Percentiles rank a stretch among this genome's conserved stretches.
Conservation (phyloP, 92 coral and sea anemone genomes). For the Zoanthus sociatus region DNA sequence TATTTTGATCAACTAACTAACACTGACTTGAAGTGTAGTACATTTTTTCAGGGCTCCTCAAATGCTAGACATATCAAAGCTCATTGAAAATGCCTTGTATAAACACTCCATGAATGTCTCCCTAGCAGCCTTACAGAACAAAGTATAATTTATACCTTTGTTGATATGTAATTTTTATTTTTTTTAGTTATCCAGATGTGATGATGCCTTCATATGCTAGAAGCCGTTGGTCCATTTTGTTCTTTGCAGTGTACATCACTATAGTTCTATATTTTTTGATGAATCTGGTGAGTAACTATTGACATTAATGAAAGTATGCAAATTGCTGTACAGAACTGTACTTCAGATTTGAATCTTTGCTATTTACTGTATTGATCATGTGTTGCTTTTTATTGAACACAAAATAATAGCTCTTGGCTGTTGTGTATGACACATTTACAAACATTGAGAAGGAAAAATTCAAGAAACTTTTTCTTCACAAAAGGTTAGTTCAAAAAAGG, state of each 20-base stretch:
- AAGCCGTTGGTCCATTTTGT: constrained; percentile 84
- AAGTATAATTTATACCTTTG: neutral
- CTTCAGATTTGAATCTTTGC: no score
- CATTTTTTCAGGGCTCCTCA: no score
- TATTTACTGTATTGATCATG: neutral
- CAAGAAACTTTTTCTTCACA: constrained; percentile 90
- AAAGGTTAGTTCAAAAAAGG: constrained; percentile 58
- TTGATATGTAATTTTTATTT: neutral
- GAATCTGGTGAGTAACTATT: constrained; percentile 84
- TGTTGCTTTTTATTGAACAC: neutral
- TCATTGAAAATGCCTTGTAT: no score
- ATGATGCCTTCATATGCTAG: constrained; percentile 97
- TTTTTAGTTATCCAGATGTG: constrained; percentile 93
- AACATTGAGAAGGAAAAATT: constrained; percentile 88
- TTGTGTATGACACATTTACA: constrained; percentile 93
- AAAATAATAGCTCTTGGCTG: constrained; percentile 84
- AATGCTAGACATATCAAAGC: no score
- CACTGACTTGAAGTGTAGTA: no score
- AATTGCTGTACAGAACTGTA: no score
- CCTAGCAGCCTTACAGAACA: no score
- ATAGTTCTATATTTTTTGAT: constrained; percentile 92
- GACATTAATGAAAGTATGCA: neutral
- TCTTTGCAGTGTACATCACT: constrained; percentile 81
- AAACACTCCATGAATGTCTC: no score
- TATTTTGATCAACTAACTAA: no score